These are phyloP conservation scores for Danaus chrysippus DNA, from an alignment of 2,888 invertebrate genomes.

Conservation along the genomic window DNA sequence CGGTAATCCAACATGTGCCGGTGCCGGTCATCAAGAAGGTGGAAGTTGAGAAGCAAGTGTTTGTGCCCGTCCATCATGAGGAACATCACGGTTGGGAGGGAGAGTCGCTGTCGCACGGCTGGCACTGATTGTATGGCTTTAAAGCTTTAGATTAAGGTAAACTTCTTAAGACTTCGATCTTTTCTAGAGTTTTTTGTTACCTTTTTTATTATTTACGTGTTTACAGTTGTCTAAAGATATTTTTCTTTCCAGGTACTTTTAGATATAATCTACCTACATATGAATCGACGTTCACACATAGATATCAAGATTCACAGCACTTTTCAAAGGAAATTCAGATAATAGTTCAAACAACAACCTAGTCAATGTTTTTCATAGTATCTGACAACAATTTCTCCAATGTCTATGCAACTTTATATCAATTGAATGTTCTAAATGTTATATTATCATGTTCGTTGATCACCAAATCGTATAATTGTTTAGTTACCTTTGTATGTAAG, in stretches of 20 bases:
- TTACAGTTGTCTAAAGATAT: neutral
- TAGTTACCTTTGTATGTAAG: conserved; percentile 41
- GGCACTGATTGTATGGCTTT: conserved; percentile 56
- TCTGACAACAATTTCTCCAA: too few relatives aligned
- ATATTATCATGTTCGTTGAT: too few relatives aligned
- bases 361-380: too few relatives aligned
- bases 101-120: conserved; percentile 72
- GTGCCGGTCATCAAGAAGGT: conserved; percentile 63
- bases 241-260: conserved; percentile 26
- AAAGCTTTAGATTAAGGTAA: conserved; percentile 50
- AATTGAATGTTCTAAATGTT: too few relatives aligned
- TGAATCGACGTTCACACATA: conserved; percentile 13
- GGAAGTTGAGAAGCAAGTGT: conserved; percentile 67
- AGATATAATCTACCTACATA: conserved; percentile 13
- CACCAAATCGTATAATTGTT: neutral
- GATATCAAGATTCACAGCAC: too few relatives aligned
- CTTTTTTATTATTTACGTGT: neutral
- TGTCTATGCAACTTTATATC: too few relatives aligned
- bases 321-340: too few relatives aligned
- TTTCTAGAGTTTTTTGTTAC: neutral
- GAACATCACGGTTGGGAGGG: conserved; percentile 67
- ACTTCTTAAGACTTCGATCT: too few relatives aligned
- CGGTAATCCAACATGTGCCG: conserved; percentile 61
- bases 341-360: too few relatives aligned
- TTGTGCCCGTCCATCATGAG: conserved; percentile 56